Percentiles rank a stretch among this genome's conserved stretches.
These are phyloP conservation scores for Onychostruthus taczanowskii DNA, from an alignment of 2,113 vertebrate species.

Conservation along the genomic window DNA sequence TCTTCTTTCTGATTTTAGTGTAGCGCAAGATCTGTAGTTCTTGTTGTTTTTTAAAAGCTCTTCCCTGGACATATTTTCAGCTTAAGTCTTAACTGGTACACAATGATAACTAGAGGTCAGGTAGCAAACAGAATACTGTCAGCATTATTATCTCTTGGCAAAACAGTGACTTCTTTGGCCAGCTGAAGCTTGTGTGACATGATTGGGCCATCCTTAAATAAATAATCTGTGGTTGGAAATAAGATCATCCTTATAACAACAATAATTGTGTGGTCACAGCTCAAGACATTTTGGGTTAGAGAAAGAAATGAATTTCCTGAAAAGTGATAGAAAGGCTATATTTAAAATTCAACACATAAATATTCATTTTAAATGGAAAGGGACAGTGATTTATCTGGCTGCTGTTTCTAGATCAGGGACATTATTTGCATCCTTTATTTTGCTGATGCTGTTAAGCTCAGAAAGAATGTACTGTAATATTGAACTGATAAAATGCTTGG, in stretches of 20 bases:
- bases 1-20: neutral
- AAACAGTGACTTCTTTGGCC: conserved; percentile 18
- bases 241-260: conserved; percentile 15
- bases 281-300: neutral
- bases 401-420: conserved; percentile 5
- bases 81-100: neutral
- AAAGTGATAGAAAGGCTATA: conserved; percentile 46
- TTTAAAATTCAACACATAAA: conserved; percentile 64
- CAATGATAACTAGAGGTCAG: conserved; percentile 56
- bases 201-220: conserved; percentile 66
- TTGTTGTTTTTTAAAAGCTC: neutral
- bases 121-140: conserved; percentile 38
- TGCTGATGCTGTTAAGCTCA: conserved; percentile 30
- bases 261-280: conserved; percentile 10
- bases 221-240: conserved; percentile 73
- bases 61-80: neutral
- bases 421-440: conserved; percentile 70
- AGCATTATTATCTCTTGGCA: conserved; percentile 59
- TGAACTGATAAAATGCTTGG: conserved; percentile 20
- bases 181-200: conserved; percentile 34
- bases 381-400: neutral
- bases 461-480: neutral
- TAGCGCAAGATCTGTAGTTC: neutral
- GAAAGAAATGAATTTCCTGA: conserved; percentile 47
- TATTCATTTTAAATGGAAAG: neutral